Percentiles rank a stretch among this genome's conserved stretches.
phyloP scores from a whole-genome alignment of 2,797 vertebrate species.

The Uromys caudimaculatus region DNA sequence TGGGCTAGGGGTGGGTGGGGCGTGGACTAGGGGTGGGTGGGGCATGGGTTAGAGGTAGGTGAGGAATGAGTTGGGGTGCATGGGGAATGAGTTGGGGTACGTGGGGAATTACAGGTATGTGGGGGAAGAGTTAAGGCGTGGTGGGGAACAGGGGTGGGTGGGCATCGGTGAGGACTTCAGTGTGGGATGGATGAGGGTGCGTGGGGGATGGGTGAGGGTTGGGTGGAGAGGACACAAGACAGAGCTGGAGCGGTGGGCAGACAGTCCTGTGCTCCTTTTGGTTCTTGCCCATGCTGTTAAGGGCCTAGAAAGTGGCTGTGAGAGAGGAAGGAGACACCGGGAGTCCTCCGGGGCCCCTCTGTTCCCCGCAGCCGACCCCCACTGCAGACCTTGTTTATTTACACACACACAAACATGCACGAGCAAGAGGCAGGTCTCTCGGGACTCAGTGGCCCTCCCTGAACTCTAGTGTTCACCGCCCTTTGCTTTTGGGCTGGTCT shows the following conservation, averaged over 20 bases:
- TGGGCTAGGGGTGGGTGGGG: too few species aligned
- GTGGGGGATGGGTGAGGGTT: too few species aligned
- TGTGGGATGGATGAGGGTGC: too few species aligned
- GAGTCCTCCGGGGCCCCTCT: background rate
- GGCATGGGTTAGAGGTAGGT: background rate
- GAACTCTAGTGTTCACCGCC: background rate
- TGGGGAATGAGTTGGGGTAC: background rate
- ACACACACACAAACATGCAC: background rate
- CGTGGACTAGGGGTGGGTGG: background rate
- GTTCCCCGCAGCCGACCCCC: too few species aligned
- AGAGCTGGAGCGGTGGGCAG: too few species aligned
- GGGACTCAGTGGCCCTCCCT: background rate
- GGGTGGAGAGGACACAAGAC: background rate
- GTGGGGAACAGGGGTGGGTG: background rate
- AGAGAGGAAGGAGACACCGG: background rate
- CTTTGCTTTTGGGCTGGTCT: background rate
- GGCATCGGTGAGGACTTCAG: background rate
- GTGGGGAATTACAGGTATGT: background rate
- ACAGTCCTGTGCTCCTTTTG: background rate
- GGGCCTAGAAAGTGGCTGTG: background rate
- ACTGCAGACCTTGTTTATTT: background rate
- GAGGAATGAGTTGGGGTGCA: too few species aligned
- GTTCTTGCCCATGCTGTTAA: background rate
- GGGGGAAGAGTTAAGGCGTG: background rate
- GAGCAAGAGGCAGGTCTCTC: background rate